These are phyloP conservation scores for Chrysocyon brachyurus DNA, from an alignment of 2,797 vertebrate genomes.

Conservation along the genomic window DNA sequence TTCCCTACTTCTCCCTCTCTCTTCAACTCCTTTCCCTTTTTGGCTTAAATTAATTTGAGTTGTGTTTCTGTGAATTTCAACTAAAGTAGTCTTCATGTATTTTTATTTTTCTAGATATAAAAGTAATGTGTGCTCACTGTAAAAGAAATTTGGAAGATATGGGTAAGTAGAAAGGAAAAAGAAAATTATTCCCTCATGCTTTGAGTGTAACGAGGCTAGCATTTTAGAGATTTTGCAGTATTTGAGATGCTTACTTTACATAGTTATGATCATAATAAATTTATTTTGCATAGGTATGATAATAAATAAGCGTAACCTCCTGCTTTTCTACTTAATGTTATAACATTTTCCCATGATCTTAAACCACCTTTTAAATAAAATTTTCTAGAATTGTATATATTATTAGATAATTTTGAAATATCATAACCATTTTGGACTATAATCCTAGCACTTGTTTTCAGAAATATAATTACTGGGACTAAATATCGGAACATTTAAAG, in stretches of 20 bases:
- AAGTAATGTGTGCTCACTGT: constrained; percentile 37
- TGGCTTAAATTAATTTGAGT: constrained; percentile 35
- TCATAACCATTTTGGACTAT: constrained; percentile 52
- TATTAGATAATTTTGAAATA: constrained; percentile 47
- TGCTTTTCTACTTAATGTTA: constrained; percentile 36
- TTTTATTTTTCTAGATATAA: constrained; percentile 57
- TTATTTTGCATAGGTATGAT: constrained; percentile 23
- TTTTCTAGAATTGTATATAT: neutral
- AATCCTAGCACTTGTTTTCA: constrained; percentile 53
- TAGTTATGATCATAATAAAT: neutral
- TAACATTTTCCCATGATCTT: neutral
- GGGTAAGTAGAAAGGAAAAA: constrained; percentile 24
- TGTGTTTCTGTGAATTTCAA: constrained; percentile 59
- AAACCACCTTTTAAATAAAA: constrained; percentile 31
- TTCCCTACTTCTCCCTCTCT: neutral
- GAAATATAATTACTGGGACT: constrained; percentile 49
- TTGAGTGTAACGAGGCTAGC: constrained; percentile 9
- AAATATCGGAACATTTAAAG: constrained; percentile 52
- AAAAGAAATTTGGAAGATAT: constrained; percentile 54
- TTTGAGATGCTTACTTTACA: constrained; percentile 50
- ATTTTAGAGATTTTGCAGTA: constrained; percentile 53
- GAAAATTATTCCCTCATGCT: neutral
- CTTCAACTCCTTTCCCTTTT: neutral
- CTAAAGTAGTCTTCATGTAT: neutral
- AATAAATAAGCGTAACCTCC: constrained; percentile 34